Conservation (phyloP, 53 echinoderm and acorn worm genomes). For the Luidia sarsii region DNA sequence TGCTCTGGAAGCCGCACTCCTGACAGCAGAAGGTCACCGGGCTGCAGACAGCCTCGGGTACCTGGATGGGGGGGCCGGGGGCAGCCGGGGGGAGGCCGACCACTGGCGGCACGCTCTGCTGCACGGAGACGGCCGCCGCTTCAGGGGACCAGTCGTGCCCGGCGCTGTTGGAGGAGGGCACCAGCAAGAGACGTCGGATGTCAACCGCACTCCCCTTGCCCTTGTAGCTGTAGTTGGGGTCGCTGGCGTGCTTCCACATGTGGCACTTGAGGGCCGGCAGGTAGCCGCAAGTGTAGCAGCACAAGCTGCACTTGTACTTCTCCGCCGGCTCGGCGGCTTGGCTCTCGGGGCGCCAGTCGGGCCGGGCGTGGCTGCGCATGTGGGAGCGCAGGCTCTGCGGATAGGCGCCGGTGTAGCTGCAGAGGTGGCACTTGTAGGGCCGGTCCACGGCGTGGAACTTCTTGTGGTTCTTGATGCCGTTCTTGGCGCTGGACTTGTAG, state of each 20-base stretch:
- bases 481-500: constrained; percentile 84
- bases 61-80: too few species aligned
- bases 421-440: constrained; percentile 90
- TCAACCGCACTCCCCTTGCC: too few species aligned
- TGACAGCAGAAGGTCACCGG: constrained; percentile 80
- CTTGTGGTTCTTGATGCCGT: constrained; percentile 98
- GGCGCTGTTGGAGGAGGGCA: too few species aligned
- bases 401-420: constrained; percentile 94
- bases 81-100: not conserved
- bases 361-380: constrained; percentile 75
- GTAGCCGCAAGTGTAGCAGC: constrained; percentile 87
- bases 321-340: constrained; percentile 37
- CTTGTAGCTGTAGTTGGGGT: constrained; percentile 90
- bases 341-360: constrained; percentile 28
- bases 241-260: constrained; percentile 96
- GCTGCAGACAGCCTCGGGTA: not conserved
- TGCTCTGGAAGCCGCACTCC: constrained; percentile 86
- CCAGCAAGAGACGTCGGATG: too few species aligned
- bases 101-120: not conserved
- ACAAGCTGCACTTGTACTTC: constrained; percentile 88
- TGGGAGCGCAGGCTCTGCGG: constrained; percentile 96
- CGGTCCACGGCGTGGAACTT: constrained; percentile 91
- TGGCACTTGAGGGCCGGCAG: constrained; percentile 95
- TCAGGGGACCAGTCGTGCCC: not conserved
- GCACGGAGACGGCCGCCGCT: not conserved